Evolutionary conservation across 2,888 invertebrate genomes (phyloP), one percentile per base, ranked within the genome.

Genomic region (Arrhopalites spinosus): DNA sequence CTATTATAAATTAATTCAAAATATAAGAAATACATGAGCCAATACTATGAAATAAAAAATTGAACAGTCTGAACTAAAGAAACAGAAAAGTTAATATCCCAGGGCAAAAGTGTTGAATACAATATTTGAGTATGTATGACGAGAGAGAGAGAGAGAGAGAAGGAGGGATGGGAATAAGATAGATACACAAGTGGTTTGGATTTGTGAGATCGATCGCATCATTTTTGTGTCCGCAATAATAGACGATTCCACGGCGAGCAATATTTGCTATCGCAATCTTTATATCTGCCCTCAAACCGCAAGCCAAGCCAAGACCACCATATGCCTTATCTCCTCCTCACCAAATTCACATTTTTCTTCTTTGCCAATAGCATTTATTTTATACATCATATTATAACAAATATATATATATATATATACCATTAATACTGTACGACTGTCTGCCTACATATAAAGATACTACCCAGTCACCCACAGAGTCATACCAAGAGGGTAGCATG

Each of bases 261-360:
- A 80, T 80, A 81, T 78, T 77, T 56, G 47, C 71, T 23, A 53
- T 78, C 75, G 75, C 78, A 68, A 67, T 30, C 36, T 72, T 59
- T 73, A 30, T 67, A 80, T 81, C 81, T 80, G 80, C 80, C 80
- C 80, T 73, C 75, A 78, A 80, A 81, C 79, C 80, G 71, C 78
- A 78, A 66, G 66, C n/a, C 17, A 43, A 64, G 30, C 72, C 43
- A 68, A 68, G 70, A 75, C 50, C 29, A 36, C 63, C 53, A 71
- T 69, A 67, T 71, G 64, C 50, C 78, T 78, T 78, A 73, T 74
- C 76, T 71, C 71, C 68, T 30, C 59, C 61, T 36, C 61, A 68
- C 29, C 59, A 61, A 56, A 70, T 56, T 56, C 53, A n/a, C 70
- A 70, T 56, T 56, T 20, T n/a, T 23, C n/a, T 53, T n/a, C 7